Conservation (phyloP, 2,113 vertebrate species). For the Tauraco erythrolophus region DNA sequence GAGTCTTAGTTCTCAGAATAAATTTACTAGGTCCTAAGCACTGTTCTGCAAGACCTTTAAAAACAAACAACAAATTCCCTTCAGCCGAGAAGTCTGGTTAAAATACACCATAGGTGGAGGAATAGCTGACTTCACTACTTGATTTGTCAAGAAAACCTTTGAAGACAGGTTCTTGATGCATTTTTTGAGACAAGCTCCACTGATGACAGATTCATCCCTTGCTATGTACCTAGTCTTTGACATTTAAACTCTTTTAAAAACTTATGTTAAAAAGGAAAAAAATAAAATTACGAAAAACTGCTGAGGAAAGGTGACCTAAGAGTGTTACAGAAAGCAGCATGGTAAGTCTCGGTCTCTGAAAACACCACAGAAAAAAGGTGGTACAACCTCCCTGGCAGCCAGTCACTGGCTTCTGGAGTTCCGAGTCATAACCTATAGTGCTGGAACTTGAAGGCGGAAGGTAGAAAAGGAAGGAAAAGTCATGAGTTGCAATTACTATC, state of each 20-base stretch:
- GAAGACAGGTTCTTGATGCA: neutral
- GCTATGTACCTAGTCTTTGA: neutral
- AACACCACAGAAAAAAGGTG: neutral
- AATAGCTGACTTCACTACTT: neutral
- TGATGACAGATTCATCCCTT: neutral
- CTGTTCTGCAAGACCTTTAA: neutral
- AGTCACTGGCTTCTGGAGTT: neutral
- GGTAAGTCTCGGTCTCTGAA: neutral
- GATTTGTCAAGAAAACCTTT: neutral
- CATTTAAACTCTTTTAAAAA: neutral
- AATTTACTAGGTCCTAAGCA: neutral
- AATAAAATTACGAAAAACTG: neutral
- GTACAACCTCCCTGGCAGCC: neutral
- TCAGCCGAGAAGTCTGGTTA: neutral
- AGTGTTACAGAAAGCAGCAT: neutral
- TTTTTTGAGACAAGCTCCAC: neutral
- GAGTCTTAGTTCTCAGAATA: neutral
- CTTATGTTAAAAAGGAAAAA: neutral
- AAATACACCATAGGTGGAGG: neutral
- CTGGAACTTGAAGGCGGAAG: neutral
- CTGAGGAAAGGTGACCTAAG: neutral
- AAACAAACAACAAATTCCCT: neutral
- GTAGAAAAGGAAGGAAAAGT: neutral
- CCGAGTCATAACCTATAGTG: neutral
- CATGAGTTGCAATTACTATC: neutral